Conservation (phyloP, 1,140 invertebrate species). For the Cherax quadricarinatus region DNA sequence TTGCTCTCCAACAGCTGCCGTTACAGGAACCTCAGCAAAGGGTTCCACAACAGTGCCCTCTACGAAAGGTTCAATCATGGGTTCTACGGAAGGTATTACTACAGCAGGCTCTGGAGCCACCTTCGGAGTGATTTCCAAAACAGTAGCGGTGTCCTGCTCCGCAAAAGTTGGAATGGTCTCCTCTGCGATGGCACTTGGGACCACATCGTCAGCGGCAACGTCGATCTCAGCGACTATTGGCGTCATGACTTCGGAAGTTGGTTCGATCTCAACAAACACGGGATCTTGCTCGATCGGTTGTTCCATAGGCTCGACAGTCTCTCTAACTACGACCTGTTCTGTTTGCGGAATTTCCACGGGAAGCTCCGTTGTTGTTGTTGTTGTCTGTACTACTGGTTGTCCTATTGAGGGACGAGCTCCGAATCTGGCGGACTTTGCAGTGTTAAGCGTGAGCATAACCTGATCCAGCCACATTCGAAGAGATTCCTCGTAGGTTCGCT, state of each 20-base stretch:
- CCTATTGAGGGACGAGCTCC: neutral
- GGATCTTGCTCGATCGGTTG: neutral
- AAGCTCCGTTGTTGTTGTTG: too few species aligned
- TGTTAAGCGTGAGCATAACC: slow-evolving; percentile 6
- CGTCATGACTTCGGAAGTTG: neutral
- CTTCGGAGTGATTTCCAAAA: neutral
- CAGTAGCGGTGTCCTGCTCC: neutral
- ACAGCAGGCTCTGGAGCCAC: neutral
- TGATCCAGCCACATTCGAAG: slow-evolving; percentile 11
- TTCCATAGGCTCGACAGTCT: neutral
- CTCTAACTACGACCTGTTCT: neutral
- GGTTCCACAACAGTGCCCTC: neutral
- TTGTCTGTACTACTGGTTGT: neutral
- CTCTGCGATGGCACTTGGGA: neutral
- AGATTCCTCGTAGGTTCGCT: slow-evolving; percentile 20
- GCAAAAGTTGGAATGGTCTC: neutral
- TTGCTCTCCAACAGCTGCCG: neutral
- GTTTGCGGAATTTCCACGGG: neutral
- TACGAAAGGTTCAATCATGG: neutral
- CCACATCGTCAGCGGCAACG: neutral
- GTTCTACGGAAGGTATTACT: neutral
- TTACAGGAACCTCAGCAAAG: neutral
- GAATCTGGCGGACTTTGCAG: neutral
- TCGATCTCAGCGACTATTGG: neutral
- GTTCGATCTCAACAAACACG: neutral